Evolutionary conservation across 2,113 vertebrate genomes (phyloP), one percentile per base, ranked within the genome.

Genomic region (Edolisoma coerulescens): DNA sequence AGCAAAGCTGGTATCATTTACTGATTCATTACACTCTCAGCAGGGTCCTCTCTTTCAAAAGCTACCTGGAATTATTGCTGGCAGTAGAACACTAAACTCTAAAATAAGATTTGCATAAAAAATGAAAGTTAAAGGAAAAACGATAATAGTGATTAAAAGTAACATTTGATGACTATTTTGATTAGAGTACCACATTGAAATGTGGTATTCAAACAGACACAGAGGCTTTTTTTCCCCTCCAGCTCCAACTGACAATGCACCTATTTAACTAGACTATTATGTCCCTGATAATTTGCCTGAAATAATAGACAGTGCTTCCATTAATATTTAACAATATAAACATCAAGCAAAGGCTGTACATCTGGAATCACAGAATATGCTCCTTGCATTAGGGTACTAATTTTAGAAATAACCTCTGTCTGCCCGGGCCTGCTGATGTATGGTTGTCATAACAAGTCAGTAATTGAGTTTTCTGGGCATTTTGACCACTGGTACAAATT

Each of bases 381-480:
- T 67, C 13, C 75, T n/a, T 92, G 56, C 79, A 50, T 94, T 91
- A 83, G 42, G 80, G 68, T 74, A 39, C 93, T 97, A 94, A 98
- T 98, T 98, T 97, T 97, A 96, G 97, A 95, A 97, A 84, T 96
- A 73, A 91, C 94, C 80, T 71, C 94, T 95, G 52, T 27, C 76
- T 78, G 89, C 87, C 54, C 3, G 17, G 52, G 65, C 64, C 86
- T 70, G 79, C 84, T 71, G 81, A 56, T 84, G 87, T 45, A 32
- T 45, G 73, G 77, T 95, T 97, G 96, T 96, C 79, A 88, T 77
- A 95, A 85, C 87, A 96, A 96, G 93, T 75, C 95, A 32, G 75
- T 98, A 97, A 98, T 97, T 97, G 97, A 97, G 96, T 97, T 98
- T 98, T 96, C 96, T 95, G 95, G 81, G 93, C 56, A n/a, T 97